A percentile compares a stretch with the other conserved stretches of the same genome.
Evolutionary conservation across 2,797 vertebrate species (phyloP).

Genomic region (Tapirus indicus): DNA sequence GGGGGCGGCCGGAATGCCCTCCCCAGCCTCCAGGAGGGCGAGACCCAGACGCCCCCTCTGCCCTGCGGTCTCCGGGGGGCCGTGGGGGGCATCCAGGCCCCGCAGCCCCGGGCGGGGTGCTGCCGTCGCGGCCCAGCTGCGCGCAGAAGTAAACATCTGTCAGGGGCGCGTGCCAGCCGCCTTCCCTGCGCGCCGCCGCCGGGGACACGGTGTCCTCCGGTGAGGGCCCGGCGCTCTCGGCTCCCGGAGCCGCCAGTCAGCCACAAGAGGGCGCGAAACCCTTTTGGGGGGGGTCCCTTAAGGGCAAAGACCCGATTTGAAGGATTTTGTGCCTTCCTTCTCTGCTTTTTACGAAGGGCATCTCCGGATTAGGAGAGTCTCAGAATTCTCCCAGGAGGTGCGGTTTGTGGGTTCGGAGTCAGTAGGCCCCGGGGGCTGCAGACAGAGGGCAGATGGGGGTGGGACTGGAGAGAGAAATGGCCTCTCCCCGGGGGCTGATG

Average conservation of each 20-base stretch:
- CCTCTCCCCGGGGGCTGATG: not conserved
- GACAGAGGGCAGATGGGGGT: not conserved
- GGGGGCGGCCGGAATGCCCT: not conserved
- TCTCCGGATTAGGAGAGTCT: not conserved
- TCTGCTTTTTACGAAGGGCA: not conserved
- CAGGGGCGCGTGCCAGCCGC: constrained; percentile 64
- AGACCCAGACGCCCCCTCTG: not conserved
- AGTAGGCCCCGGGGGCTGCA: not conserved
- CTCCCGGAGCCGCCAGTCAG: constrained; percentile 6
- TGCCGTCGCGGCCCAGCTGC: constrained; percentile 64
- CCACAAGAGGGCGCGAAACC: constrained; percentile 81
- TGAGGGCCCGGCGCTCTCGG: constrained; percentile 66
- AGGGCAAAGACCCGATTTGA: constrained; percentile 66
- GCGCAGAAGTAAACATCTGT: constrained; percentile 81
- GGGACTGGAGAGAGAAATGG: not conserved
- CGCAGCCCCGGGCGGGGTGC: not conserved
- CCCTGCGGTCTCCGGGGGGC: not conserved
- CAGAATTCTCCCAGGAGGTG: not conserved
- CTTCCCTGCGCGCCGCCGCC: constrained; percentile 52
- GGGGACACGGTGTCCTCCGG: constrained; percentile 84
- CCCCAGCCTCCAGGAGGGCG: not conserved
- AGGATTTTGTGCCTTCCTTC: not conserved
- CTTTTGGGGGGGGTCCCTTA: constrained; percentile 40
- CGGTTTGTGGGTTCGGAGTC: not conserved
- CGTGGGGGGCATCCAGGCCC: not conserved